Evolutionary conservation across 2,797 vertebrate genomes (phyloP).

Genomic region (Decapterus maruadsi): DNA sequence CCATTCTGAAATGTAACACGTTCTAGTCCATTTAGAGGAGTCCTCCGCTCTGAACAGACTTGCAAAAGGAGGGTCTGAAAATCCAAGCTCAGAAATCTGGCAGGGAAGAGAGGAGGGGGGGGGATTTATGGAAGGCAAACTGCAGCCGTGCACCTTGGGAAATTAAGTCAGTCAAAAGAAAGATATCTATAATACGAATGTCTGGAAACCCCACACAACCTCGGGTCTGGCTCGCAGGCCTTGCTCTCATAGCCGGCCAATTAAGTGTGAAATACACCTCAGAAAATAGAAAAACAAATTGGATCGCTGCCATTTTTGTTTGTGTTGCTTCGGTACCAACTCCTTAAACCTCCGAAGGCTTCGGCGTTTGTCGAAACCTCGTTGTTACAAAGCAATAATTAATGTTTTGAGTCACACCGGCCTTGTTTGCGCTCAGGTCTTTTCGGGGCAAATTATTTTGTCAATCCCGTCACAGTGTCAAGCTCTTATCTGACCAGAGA

Average conservation of each 20-base stretch:
- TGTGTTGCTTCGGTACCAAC: slow-evolving; percentile 30
- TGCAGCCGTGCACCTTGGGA: slow-evolving; percentile 72
- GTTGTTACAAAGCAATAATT: slow-evolving; percentile 25
- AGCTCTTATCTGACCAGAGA: slow-evolving; percentile 27
- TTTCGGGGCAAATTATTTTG: slow-evolving; percentile 32
- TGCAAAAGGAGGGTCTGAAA: slow-evolving; percentile 54
- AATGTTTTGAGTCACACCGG: slow-evolving; percentile 18
- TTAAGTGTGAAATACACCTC: slow-evolving; percentile 74
- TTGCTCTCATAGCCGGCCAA: slow-evolving; percentile 68
- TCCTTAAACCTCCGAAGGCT: slow-evolving; percentile 50
- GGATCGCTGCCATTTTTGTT: slow-evolving; percentile 45
- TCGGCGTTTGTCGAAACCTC: slow-evolving; percentile 34
- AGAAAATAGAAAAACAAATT: slow-evolving; percentile 52
- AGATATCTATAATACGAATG: slow-evolving; percentile 69
- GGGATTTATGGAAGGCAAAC: slow-evolving; percentile 70
- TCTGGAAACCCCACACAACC: slow-evolving; percentile 54
- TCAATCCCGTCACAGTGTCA: slow-evolving; percentile 22
- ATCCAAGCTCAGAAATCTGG: slow-evolving; percentile 39
- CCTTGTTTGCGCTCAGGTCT: neutral
- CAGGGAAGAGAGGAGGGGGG: no score
- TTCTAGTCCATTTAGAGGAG: slow-evolving; percentile 46
- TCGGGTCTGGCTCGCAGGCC: slow-evolving; percentile 56
- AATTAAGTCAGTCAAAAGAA: slow-evolving; percentile 78
- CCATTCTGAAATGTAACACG: slow-evolving; percentile 47
- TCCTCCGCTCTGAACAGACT: slow-evolving; percentile 51